A percentile compares a stretch with the other conserved stretches of the same genome.
Evolutionary conservation across 2,113 vertebrate genomes (phyloP).

Genomic region (Marmota flaviventris): DNA sequence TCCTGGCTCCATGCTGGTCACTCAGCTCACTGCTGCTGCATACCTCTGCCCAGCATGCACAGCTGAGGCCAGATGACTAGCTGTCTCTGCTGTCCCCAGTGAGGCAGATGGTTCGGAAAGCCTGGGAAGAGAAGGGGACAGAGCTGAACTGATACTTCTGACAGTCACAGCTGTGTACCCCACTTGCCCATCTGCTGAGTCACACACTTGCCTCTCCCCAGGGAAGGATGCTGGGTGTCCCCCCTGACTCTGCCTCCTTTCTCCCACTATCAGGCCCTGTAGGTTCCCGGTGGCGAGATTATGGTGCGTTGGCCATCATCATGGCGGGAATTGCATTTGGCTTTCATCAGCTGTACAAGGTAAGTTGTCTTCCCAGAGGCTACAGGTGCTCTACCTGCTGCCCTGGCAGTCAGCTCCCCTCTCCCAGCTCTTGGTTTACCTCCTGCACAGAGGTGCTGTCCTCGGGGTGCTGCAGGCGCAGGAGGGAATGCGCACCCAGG

Average conservation of each 20-base stretch:
- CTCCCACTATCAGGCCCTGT: constrained; percentile 86
- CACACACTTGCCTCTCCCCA: fast-evolving
- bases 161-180: fast-evolving
- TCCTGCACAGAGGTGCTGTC: not conserved
- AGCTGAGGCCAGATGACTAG: fast-evolving
- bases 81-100: not conserved
- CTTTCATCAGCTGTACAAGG: constrained; percentile 98
- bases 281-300: constrained; percentile 96
- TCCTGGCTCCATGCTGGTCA: fast-evolving
- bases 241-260: constrained; percentile 24
- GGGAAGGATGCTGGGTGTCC: not conserved
- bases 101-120: not conserved
- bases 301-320: constrained; percentile 95
- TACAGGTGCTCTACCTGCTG: fast-evolving
- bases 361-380: constrained; percentile 68
- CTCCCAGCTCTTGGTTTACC: not conserved
- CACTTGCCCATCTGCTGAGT: not conserved
- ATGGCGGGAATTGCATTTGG: constrained; percentile 96
- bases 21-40: not conserved
- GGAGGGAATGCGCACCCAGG: too few species aligned
- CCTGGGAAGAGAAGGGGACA: not conserved
- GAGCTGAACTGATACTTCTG: fast-evolving
- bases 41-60: fast-evolving
- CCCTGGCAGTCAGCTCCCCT: fast-evolving
- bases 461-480: not conserved